Percentiles rank a stretch among this genome's conserved stretches.
These are phyloP conservation scores for Nemotelus pantherinus DNA, from an alignment of 2,888 invertebrate genomes.

Conservation along the genomic window DNA sequence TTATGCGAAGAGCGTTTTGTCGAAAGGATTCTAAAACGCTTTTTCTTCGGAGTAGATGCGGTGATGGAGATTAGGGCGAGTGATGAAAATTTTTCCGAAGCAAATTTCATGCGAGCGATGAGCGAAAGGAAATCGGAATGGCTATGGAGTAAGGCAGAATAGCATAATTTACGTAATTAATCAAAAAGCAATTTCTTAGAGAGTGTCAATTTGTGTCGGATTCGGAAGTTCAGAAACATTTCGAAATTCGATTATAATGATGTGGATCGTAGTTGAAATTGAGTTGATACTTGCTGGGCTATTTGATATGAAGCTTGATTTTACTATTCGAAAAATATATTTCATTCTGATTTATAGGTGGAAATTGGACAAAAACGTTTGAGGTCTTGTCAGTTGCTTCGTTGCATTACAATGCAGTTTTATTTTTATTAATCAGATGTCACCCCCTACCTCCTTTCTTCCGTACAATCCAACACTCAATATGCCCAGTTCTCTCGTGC, in stretches of 20 bases:
- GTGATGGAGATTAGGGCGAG: neutral
- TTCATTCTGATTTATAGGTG: no score
- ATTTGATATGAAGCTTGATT: neutral
- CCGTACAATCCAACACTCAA: no score
- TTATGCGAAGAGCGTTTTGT: conserved; percentile 17
- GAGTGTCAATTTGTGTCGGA: conserved; percentile 20
- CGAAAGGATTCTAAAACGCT: conserved; percentile 19
- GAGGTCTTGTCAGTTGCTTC: no score
- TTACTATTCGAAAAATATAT: no score
- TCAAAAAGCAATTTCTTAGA: conserved; percentile 20
- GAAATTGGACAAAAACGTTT: no score
- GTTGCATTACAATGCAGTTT: no score
- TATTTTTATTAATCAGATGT: no score
- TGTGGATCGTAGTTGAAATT: neutral
- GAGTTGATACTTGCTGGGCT: neutral
- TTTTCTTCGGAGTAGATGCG: neutral
- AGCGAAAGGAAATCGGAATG: neutral
- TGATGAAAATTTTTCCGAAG: conserved; percentile 28
- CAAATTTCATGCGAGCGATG: neutral
- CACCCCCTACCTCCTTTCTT: no score
- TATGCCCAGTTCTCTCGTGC: no score
- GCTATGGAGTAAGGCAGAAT: neutral
- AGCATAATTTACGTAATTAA: conserved; percentile 1
- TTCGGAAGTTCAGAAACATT: neutral
- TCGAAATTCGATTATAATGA: conserved; percentile 1